phyloP scores from a whole-genome alignment of 2,113 vertebrate species.

The Tachysurus fulvidraco region DNA sequence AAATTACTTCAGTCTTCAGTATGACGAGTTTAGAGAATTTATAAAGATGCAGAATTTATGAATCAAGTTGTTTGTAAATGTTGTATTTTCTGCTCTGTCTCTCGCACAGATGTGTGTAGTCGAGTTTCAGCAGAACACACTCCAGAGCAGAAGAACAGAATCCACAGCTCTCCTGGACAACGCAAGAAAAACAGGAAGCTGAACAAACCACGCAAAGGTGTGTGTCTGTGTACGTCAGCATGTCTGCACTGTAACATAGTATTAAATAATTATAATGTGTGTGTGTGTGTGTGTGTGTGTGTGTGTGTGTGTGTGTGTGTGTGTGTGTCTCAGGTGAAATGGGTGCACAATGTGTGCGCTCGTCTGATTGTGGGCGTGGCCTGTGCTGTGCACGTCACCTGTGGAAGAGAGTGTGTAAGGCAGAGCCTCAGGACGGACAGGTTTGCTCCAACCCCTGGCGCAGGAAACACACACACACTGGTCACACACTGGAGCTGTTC shows the following conservation, averaged over 20 bases:
- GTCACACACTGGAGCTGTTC: slow-evolving; percentile 81
- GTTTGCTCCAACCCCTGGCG: slow-evolving; percentile 78
- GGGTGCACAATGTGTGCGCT: slow-evolving; percentile 79
- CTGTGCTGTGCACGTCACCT: slow-evolving; percentile 84
- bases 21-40: not conserved
- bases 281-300: slow-evolving; percentile 5
- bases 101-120: slow-evolving; percentile 17
- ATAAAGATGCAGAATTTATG: not conserved
- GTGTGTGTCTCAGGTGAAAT: slow-evolving; percentile 66
- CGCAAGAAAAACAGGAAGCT: not conserved
- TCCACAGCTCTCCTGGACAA: not conserved
- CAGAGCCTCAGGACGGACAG: slow-evolving; percentile 80
- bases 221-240: not conserved
- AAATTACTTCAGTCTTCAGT: not conserved
- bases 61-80: not conserved
- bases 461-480: slow-evolving; percentile 72
- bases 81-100: not conserved
- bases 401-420: slow-evolving; percentile 87
- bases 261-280: not conserved
- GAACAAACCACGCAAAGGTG: slow-evolving; percentile 13
- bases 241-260: not conserved
- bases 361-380: slow-evolving; percentile 79
- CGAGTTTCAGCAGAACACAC: not conserved
- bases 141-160: not conserved
- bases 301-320: slow-evolving; percentile 17